phyloP scores from a whole-genome alignment of 2,888 invertebrate species.

The Dynastes hyllus region DNA sequence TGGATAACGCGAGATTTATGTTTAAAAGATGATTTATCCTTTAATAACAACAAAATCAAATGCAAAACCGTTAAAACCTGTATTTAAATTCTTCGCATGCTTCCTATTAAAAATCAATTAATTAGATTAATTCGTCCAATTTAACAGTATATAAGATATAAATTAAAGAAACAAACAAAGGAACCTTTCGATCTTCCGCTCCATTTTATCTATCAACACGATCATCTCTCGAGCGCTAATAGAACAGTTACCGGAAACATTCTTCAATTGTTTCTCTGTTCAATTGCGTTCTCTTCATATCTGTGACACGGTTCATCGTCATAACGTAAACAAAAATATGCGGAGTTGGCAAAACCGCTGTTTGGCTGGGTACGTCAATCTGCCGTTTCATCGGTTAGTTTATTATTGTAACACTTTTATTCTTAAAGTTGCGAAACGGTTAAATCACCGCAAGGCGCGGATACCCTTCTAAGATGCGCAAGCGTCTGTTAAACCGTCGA shows the following conservation, averaged over 20 bases:
- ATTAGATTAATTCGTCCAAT: no score
- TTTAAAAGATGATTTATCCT: no score
- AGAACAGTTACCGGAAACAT: slow-evolving; percentile 31
- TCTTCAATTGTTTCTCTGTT: slow-evolving; percentile 19
- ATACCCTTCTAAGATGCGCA: slow-evolving; percentile 39
- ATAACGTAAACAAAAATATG: slow-evolving; percentile 10
- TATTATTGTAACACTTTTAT: neutral
- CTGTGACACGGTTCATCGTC: neutral
- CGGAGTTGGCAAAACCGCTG: neutral
- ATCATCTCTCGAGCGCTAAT: neutral
- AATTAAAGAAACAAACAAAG: no score
- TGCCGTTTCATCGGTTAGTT: neutral
- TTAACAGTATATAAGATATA: no score
- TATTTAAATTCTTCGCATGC: no score
- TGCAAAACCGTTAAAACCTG: no score
- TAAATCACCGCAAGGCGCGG: neutral
- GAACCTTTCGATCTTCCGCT: no score
- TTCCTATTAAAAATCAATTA: no score
- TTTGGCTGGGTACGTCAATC: neutral
- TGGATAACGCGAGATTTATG: no score
- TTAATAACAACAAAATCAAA: no score
- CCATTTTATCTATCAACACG: no score
- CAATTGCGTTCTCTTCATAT: slow-evolving; percentile 16
- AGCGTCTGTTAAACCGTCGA: slow-evolving; percentile 36
- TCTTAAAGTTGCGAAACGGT: slow-evolving; percentile 11